Evolutionary conservation across 2,888 invertebrate species (phyloP).

Genomic region (Drosophila suboccidentalis): DNA sequence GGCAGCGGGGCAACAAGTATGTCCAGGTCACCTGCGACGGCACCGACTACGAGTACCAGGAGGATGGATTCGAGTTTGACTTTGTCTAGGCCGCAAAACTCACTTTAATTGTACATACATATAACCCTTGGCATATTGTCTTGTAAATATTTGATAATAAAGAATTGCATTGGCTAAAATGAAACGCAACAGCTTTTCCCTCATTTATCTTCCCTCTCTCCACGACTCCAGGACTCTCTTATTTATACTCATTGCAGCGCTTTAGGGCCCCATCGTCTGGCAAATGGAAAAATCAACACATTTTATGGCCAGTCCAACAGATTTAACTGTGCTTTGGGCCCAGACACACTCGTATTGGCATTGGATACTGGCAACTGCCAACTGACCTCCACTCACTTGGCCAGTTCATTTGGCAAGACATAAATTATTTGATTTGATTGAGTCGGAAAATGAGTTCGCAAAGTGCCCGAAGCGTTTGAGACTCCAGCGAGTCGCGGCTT

Average conservation of each 20-base stretch:
- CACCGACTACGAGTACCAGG: constrained; percentile 67
- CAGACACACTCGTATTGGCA: constrained; percentile 37
- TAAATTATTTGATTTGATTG: constrained; percentile 85
- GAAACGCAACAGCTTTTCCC: constrained; percentile 28
- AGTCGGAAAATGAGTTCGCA: constrained; percentile 83
- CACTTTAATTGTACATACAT: constrained; percentile 43
- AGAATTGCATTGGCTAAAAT: constrained; percentile 33
- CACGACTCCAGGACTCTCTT: constrained; percentile 33
- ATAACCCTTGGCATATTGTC: constrained; percentile 32
- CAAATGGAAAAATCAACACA: constrained; percentile 81
- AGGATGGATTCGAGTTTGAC: constrained; percentile 73
- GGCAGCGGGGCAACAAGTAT: constrained; percentile 38
- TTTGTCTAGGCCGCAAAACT: constrained; percentile 51
- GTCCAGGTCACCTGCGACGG: constrained; percentile 64
- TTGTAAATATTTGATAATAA: constrained; percentile 60
- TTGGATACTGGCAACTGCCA: constrained; percentile 20
- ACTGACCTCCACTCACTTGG: constrained; percentile 76
- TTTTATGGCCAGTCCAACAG: constrained; percentile 69
- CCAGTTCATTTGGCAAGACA: constrained; percentile 75
- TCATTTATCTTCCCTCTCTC: neutral
- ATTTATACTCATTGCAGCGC: constrained; percentile 75
- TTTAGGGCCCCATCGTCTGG: constrained; percentile 63
- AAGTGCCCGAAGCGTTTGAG: constrained; percentile 71
- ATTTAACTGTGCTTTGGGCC: constrained; percentile 72
- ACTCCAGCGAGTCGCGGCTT: constrained; percentile 8